phyloP scores from a whole-genome alignment of 2,113 vertebrate genomes.

The Oncorhynchus gorbuscha region DNA sequence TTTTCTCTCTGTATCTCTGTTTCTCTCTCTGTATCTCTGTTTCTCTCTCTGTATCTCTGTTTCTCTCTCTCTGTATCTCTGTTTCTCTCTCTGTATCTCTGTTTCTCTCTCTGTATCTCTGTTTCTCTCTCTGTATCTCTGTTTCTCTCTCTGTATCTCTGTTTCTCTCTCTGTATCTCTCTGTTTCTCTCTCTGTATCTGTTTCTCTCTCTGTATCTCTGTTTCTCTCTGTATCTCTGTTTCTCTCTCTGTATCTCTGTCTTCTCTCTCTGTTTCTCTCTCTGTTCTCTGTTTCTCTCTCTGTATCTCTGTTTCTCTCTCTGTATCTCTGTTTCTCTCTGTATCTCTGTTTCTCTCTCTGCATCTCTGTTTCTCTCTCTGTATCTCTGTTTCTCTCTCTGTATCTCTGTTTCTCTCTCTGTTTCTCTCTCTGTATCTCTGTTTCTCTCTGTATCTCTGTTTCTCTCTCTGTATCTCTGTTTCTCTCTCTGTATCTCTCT shows the following conservation, averaged over 20 bases:
- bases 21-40: not conserved
- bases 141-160: no score
- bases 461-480: not conserved
- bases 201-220: no score
- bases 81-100: not conserved
- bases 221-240: not conserved
- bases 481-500: not conserved
- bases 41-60: not conserved
- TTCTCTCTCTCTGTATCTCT: not conserved
- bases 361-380: not conserved
- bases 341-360: no score
- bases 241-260: not conserved
- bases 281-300: rapidly evolving
- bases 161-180: rapidly evolving
- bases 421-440: not conserved
- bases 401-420: rapidly evolving
- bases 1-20: no score
- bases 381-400: no score
- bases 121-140: no score
- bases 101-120: no score
- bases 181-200: no score
- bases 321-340: no score
- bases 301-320: no score
- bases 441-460: not conserved
- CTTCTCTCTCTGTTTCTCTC: no score